Conservation (phyloP, 64 coral and sea anemone species). For the Montipora cactus region DNA sequence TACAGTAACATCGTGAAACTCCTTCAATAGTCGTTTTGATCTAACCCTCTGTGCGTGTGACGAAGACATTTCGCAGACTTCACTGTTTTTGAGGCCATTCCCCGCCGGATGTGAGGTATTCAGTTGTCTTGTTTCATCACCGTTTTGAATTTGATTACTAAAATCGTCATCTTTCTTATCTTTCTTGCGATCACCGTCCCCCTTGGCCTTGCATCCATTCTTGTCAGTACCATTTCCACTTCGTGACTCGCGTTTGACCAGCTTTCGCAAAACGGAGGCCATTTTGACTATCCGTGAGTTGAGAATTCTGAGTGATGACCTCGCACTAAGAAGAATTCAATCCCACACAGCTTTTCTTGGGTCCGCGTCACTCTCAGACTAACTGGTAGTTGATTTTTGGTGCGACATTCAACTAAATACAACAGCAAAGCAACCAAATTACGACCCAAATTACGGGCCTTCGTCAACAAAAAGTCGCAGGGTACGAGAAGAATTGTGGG, state of each 20-base stretch:
- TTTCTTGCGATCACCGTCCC: constrained; percentile 60
- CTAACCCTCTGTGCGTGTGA: constrained; percentile 86
- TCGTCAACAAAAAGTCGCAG: constrained; percentile 15
- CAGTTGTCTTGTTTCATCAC: constrained; percentile 31
- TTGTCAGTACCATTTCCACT: constrained; percentile 71
- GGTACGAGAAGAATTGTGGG: neutral
- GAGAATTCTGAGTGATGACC: neutral
- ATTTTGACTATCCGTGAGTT: constrained; percentile 63
- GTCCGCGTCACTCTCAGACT: neutral
- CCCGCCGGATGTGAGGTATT: constrained; percentile 40
- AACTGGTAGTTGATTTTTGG: constrained; percentile 23
- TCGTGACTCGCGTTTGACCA: constrained; percentile 86
- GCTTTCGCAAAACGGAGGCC: constrained; percentile 92
- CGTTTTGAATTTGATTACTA: constrained; percentile 39
- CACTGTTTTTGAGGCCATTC: constrained; percentile 18
- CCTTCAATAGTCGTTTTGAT: constrained; percentile 91
- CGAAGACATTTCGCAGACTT: constrained; percentile 76
- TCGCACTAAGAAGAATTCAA: neutral
- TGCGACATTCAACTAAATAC: constrained; percentile 30
- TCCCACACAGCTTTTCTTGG: neutral
- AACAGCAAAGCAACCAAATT: neutral
- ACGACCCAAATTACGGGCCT: neutral
- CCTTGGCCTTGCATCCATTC: constrained; percentile 67
- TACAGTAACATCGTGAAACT: constrained; percentile 86
- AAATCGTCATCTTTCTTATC: constrained; percentile 52